Percentiles rank a stretch among this genome's conserved stretches.
Conservation (phyloP, 1,140 invertebrate species). For the Drosophila nasuta region DNA sequence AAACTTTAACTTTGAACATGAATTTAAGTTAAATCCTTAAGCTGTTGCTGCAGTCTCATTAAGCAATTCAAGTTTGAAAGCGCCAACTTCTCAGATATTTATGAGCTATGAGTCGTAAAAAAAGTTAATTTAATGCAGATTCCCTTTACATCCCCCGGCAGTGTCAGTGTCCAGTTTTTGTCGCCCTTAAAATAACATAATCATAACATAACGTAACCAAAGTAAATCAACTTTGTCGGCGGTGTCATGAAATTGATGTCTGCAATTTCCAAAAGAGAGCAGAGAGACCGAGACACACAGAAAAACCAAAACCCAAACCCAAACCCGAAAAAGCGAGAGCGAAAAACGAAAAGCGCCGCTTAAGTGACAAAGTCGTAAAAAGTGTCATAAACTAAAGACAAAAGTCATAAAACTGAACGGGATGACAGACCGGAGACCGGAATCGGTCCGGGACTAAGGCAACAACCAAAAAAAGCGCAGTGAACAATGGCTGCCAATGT, state of each 20-base stretch:
- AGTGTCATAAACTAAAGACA: conserved; percentile 61
- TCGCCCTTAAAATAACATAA: conserved; percentile 36
- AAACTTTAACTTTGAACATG: background rate
- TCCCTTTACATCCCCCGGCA: background rate
- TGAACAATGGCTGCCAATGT: background rate
- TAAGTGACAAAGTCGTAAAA: conserved; percentile 62
- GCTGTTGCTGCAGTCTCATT: background rate
- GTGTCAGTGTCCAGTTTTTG: conserved; percentile 22
- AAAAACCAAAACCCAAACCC: no score
- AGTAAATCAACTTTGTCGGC: conserved; percentile 34
- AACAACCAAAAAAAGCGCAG: conserved; percentile 23
- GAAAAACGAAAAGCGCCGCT: conserved; percentile 25
- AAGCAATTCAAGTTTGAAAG: conserved; percentile 15
- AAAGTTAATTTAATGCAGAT: conserved; percentile 38
- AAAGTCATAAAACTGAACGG: conserved; percentile 53
- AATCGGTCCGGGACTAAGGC: conserved; percentile 8
- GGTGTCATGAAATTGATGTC: conserved; percentile 33
- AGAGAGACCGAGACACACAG: background rate
- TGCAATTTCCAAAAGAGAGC: conserved; percentile 25
- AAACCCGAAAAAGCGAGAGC: background rate
- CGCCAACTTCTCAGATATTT: conserved; percentile 23
- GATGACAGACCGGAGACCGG: conserved; percentile 29
- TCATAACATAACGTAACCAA: conserved; percentile 24
- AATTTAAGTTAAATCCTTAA: background rate
- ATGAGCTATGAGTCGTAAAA: conserved; percentile 31